phyloP scores from a whole-genome alignment of 2,888 invertebrate genomes.

The Ormyrus pomaceus region DNA sequence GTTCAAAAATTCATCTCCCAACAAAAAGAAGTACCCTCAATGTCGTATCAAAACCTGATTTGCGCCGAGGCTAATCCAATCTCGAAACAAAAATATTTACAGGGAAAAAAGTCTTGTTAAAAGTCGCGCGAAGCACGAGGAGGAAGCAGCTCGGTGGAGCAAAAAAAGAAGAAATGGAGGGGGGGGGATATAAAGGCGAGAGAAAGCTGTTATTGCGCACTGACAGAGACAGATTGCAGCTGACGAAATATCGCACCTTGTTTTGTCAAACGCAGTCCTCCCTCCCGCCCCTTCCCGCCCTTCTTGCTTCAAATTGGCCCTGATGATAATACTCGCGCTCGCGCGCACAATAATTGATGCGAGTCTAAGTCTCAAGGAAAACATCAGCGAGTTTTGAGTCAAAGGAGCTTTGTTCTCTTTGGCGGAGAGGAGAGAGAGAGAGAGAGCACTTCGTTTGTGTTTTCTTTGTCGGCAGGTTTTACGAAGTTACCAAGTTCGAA shows the following conservation, averaged over 20 bases:
- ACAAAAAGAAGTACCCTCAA: neutral
- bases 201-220: constrained; percentile 61
- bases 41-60: neutral
- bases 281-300: neutral
- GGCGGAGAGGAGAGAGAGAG: neutral
- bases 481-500: constrained; percentile 41
- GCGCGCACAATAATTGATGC: constrained; percentile 44
- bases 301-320: constrained; percentile 1
- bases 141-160: neutral
- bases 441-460: too few species aligned
- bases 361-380: constrained; percentile 43
- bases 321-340: neutral
- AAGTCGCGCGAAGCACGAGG: neutral
- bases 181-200: constrained; percentile 5
- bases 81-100: neutral
- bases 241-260: constrained; percentile 63
- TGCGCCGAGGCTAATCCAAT: neutral
- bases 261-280: constrained; percentile 46
- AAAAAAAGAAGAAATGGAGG: neutral
- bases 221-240: constrained; percentile 66
- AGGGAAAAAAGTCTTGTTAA: too few species aligned
- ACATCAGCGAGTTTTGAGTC: constrained; percentile 35
- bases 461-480: constrained; percentile 30
- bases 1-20: neutral
- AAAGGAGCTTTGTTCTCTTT: constrained; percentile 51